Conservation (phyloP, 1,140 invertebrate genomes). For the Trinorchestia longiramus region DNA sequence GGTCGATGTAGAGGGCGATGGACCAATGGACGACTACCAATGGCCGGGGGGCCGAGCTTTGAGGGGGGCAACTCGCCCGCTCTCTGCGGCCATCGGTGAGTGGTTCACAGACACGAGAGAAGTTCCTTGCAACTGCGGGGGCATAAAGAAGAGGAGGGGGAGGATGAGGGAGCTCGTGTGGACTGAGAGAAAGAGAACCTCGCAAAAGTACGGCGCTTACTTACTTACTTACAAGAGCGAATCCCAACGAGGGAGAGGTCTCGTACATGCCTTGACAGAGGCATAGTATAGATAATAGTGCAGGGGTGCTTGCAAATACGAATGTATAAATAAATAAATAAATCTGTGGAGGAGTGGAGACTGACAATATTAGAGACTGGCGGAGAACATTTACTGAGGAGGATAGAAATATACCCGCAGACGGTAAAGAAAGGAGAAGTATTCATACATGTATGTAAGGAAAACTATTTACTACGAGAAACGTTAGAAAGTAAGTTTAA, state of each 20-base stretch:
- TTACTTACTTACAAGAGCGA: not conserved
- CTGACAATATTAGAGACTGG: too few relatives aligned
- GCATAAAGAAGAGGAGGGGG: not conserved
- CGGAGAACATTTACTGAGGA: not conserved
- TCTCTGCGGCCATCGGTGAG: conserved; percentile 31
- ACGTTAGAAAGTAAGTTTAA: too few relatives aligned
- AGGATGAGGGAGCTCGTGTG: not conserved
- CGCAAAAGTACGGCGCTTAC: not conserved
- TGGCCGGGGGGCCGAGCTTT: conserved; percentile 61
- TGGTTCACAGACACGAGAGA: not conserved
- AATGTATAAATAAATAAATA: too few relatives aligned
- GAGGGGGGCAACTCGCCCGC: conserved; percentile 56
- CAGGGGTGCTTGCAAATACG: too few relatives aligned
- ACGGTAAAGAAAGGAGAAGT: not conserved
- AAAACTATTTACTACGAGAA: too few relatives aligned
- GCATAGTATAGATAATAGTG: too few relatives aligned
- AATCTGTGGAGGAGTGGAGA: not conserved
- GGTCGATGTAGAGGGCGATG: conserved; percentile 66
- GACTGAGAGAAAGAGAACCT: not conserved
- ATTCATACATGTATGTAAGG: not conserved
- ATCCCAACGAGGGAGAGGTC: not conserved
- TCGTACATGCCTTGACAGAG: not conserved
- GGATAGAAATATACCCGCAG: not conserved
- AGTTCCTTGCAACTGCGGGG: not conserved
- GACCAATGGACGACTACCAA: conserved; percentile 64